phyloP scores from a whole-genome alignment of 2,888 invertebrate genomes.

The Latrodectus hesperus region DNA sequence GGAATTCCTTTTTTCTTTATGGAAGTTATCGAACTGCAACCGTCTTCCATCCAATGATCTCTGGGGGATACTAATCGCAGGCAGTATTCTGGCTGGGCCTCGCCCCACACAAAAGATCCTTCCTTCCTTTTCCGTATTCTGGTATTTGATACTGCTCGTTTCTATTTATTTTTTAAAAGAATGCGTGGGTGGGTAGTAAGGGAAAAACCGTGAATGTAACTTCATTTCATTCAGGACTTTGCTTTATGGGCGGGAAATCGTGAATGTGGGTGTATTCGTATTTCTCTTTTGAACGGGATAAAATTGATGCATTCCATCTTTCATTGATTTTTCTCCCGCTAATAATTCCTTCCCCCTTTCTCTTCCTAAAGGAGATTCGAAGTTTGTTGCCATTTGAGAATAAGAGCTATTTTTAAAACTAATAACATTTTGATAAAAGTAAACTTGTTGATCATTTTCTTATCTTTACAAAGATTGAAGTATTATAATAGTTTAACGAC shows the following conservation, averaged over 20 bases:
- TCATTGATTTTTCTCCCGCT: too few relatives aligned
- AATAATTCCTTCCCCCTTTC: too few relatives aligned
- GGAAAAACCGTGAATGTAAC: conserved; percentile 37
- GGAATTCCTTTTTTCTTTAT: neutral
- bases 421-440: too few relatives aligned
- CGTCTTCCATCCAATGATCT: neutral
- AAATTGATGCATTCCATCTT: too few relatives aligned
- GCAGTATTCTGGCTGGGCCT: neutral
- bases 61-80: neutral
- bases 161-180: conserved; percentile 8
- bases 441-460: too few relatives aligned
- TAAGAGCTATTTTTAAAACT: too few relatives aligned
- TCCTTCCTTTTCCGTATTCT: neutral
- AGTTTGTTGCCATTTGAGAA: too few relatives aligned
- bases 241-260: conserved; percentile 24
- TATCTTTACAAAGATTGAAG: too few relatives aligned
- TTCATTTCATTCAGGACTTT: conserved; percentile 41
- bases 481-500: too few relatives aligned
- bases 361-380: too few relatives aligned
- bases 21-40: neutral
- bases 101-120: neutral
- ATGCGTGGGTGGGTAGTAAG: conserved; percentile 31
- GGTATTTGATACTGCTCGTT: conserved; percentile 3
- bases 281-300: too few relatives aligned
- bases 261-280: conserved; percentile 18